Conservation (phyloP, 1,140 invertebrate genomes). For the Drosophila hydei region DNA sequence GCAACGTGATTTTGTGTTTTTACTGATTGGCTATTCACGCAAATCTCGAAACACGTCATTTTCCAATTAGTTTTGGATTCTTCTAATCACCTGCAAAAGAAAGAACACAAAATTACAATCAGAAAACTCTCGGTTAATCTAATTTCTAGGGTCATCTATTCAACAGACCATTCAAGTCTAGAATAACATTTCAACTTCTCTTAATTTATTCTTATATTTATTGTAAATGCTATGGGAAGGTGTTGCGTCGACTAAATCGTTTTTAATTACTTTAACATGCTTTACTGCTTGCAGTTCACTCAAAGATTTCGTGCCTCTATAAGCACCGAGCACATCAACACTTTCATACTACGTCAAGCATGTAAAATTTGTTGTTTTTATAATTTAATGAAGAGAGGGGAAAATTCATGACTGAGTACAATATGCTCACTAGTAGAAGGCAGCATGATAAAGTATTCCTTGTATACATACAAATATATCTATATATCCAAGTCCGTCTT, state of each 20-base stretch:
- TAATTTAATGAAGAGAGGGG: neutral
- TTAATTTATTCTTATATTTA: too few relatives aligned
- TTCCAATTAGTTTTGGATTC: slow-evolving; percentile 16
- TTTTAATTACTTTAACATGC: neutral
- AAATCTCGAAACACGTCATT: slow-evolving; percentile 43
- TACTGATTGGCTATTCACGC: slow-evolving; percentile 24
- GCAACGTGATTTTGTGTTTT: slow-evolving; percentile 30
- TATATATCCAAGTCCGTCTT: too few relatives aligned
- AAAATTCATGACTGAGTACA: neutral
- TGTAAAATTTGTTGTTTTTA: slow-evolving; percentile 35
- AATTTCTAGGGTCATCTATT: too few relatives aligned
- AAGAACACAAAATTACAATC: neutral
- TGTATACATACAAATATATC: too few relatives aligned
- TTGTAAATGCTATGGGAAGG: too few relatives aligned
- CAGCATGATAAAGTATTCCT: neutral
- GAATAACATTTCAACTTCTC: neutral
- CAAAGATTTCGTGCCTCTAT: slow-evolving; percentile 23
- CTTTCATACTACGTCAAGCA: slow-evolving; percentile 69
- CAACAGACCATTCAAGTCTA: neutral
- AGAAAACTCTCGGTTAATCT: neutral
- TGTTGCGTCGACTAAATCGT: neutral
- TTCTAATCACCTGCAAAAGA: slow-evolving; percentile 34
- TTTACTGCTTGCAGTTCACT: slow-evolving; percentile 41
- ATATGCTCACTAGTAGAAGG: neutral
- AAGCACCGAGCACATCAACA: slow-evolving; percentile 19